Conservation (phyloP, 2,113 vertebrate species). For the Siniperca knerii region DNA sequence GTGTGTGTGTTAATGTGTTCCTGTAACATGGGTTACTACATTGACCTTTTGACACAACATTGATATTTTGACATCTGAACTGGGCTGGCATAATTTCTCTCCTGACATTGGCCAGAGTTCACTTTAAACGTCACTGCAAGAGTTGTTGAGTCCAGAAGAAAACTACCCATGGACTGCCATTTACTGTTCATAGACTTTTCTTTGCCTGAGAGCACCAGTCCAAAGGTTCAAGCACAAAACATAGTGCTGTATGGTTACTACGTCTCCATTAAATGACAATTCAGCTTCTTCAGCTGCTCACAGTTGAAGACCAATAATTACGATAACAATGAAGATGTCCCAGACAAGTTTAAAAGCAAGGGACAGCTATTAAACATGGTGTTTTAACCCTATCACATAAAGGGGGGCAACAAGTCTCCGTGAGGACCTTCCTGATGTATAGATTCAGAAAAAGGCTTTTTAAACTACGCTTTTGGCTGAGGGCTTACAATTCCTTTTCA, state of each 20-base stretch:
- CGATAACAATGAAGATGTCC: background rate
- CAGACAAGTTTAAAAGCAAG: background rate
- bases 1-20: background rate
- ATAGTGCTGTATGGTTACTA: background rate
- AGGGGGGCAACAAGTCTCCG: too few species aligned
- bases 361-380: background rate
- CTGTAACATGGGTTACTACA: background rate
- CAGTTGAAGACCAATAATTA: background rate
- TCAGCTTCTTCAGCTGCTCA: background rate
- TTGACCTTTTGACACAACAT: constrained; percentile 1
- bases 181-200: background rate
- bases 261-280: background rate
- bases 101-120: background rate
- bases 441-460: too few species aligned
- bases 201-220: too few species aligned
- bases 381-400: too few species aligned
- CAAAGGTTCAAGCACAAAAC: background rate
- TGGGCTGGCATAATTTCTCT: background rate
- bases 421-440: too few species aligned
- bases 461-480: too few species aligned
- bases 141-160: background rate
- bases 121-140: too few species aligned
- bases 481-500: background rate
- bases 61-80: background rate
- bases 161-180: background rate